A percentile compares a stretch with the other conserved stretches of the same genome.
These are phyloP conservation scores for Sinelater perroti DNA, from an alignment of 2,888 invertebrate species.

Conservation along the genomic window DNA sequence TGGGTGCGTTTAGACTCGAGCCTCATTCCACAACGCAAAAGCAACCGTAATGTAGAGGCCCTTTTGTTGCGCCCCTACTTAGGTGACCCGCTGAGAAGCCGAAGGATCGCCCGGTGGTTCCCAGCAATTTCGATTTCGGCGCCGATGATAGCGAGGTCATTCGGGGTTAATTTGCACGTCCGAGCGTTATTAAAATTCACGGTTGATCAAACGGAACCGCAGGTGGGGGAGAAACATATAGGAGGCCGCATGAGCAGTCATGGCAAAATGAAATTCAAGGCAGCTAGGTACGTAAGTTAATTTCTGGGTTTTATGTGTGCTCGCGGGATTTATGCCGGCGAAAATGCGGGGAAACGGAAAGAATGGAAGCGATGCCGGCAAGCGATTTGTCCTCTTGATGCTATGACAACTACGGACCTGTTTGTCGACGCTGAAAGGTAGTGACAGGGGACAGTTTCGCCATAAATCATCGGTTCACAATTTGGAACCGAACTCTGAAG, in stretches of 20 bases:
- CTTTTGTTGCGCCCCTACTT: too few species aligned
- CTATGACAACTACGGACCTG: slow-evolving; percentile 21
- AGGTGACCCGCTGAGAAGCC: too few species aligned
- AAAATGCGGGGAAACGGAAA: slow-evolving; percentile 29
- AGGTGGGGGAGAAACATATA: slow-evolving; percentile 1
- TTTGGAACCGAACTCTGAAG: slow-evolving; percentile 12
- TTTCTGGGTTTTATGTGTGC: slow-evolving; percentile 29
- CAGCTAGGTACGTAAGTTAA: slow-evolving; percentile 25
- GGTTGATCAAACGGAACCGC: slow-evolving; percentile 4
- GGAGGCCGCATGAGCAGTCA: slow-evolving; percentile 9
- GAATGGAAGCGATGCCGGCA: slow-evolving; percentile 30
- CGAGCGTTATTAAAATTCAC: slow-evolving; percentile 21
- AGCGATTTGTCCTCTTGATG: slow-evolving; percentile 20
- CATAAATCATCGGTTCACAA: slow-evolving; percentile 26
- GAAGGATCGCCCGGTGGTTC: too few species aligned
- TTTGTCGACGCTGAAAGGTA: slow-evolving; percentile 21
- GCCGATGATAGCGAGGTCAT: too few species aligned
- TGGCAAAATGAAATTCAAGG: slow-evolving; percentile 12
- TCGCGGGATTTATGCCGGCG: slow-evolving; percentile 25
- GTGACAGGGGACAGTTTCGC: slow-evolving; percentile 20
- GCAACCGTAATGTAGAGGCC: too few species aligned
- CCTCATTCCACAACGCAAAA: too few species aligned
- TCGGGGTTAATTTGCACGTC: slow-evolving; percentile 1
- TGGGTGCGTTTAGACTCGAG: too few species aligned
- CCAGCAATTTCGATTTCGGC: too few species aligned